Percentiles rank a stretch among this genome's conserved stretches.
Conservation (phyloP, 2,797 vertebrate species). For the Syngnathus rostellatus region DNA sequence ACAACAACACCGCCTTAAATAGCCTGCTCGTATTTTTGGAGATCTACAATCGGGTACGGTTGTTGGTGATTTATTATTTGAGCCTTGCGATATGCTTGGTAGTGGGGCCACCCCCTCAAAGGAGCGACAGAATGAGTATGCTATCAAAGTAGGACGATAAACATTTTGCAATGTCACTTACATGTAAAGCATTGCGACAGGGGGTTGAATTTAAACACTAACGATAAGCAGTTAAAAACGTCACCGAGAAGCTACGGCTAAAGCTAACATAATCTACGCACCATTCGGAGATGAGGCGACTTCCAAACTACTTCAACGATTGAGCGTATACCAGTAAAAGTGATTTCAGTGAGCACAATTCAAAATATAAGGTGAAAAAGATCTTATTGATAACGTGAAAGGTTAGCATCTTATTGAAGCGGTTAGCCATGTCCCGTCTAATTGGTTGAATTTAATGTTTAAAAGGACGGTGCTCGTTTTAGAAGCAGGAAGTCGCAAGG, state of each 20-base stretch:
- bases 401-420: not conserved
- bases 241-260: not conserved
- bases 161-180: slow-evolving; percentile 12
- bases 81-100: slow-evolving; percentile 22
- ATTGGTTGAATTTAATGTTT: not conserved
- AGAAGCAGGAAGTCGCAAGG: not conserved
- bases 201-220: not conserved
- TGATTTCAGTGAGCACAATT: not conserved
- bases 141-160: slow-evolving; percentile 48
- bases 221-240: not conserved
- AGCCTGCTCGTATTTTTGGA: not conserved
- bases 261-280: not conserved
- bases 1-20: slow-evolving; percentile 12
- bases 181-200: not conserved
- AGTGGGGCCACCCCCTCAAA: slow-evolving; percentile 52
- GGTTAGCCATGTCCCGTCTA: not conserved
- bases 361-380: not conserved
- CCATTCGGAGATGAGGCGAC: not conserved
- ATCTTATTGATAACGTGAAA: not conserved
- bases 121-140: slow-evolving; percentile 36
- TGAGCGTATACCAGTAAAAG: not conserved
- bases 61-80: slow-evolving; percentile 14
- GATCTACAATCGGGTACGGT: not conserved
- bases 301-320: not conserved
- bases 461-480: not conserved